Percentiles rank a stretch among this genome's conserved stretches.
phyloP scores from a whole-genome alignment of 92 coral and sea anemone genomes.

The Muricea muricata region DNA sequence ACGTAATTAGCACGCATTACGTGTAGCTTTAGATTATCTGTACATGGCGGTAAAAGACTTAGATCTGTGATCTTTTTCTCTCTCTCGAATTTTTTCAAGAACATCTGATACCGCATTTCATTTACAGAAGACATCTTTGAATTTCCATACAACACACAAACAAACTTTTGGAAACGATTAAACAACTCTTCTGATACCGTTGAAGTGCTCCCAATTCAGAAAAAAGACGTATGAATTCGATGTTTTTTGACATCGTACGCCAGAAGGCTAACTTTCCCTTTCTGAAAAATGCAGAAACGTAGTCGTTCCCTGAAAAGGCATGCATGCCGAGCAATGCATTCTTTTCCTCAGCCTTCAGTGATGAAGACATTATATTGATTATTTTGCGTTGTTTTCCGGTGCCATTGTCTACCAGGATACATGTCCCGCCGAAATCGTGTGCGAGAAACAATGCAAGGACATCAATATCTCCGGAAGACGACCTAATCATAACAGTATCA shows the following conservation, averaged over 20 bases:
- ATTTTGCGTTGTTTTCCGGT: background rate
- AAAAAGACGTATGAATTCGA: background rate
- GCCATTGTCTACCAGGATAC: background rate
- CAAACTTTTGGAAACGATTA: background rate
- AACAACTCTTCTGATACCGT: background rate
- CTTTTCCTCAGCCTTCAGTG: background rate
- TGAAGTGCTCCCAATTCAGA: background rate
- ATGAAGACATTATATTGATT: background rate
- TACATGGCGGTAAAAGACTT: constrained; percentile 6
- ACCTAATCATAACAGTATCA: background rate
- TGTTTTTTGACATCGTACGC: background rate
- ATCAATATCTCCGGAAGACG: background rate
- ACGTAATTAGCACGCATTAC: constrained; percentile 17
- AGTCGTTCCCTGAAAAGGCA: constrained; percentile 16
- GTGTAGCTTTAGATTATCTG: background rate
- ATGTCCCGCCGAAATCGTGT: background rate
- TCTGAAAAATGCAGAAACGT: constrained; percentile 1
- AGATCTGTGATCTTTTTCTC: constrained; percentile 1
- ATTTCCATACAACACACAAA: constrained; percentile 16
- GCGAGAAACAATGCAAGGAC: constrained; percentile 17
- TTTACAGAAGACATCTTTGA: background rate
- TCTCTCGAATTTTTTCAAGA: background rate
- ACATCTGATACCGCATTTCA: background rate
- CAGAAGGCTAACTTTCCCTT: background rate
- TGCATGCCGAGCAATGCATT: background rate